Percentiles rank a stretch among this genome's conserved stretches.
Conservation (phyloP, 2,113 vertebrate species). For the Pelvicachromis taeniatus region DNA sequence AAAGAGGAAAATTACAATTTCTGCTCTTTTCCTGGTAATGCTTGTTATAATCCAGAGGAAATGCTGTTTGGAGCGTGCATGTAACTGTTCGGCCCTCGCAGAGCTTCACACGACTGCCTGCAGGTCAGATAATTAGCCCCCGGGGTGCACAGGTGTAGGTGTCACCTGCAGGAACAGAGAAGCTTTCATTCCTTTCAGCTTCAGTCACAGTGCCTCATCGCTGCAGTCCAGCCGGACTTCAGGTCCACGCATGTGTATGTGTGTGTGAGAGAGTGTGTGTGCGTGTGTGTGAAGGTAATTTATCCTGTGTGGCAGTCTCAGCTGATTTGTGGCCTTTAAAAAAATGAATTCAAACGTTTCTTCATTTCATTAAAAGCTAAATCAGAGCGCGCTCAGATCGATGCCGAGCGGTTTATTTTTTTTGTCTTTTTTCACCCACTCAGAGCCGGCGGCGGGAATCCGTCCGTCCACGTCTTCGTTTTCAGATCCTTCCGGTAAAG, state of each 20-base stretch:
- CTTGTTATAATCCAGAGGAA: not conserved
- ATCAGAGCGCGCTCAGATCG: constrained; percentile 22
- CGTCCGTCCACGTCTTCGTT: not conserved
- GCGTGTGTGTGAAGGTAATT: not conserved
- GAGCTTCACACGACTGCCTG: not conserved
- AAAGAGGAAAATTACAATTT: not conserved
- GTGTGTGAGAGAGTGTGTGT: not conserved
- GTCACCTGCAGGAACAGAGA: not conserved
- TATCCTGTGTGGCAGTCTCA: constrained; percentile 16
- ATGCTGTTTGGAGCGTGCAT: not conserved
- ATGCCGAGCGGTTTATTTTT: not conserved
- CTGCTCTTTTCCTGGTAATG: not conserved
- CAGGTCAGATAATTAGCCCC: not conserved
- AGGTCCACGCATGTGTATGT: not conserved
- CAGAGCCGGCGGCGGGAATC: not conserved
- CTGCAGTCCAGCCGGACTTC: not conserved
- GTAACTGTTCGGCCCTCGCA: not conserved
- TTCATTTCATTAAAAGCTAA: constrained; percentile 63
- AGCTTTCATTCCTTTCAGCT: not conserved
- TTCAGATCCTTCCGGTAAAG: not conserved
- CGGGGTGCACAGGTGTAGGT: not conserved
- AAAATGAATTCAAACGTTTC: constrained; percentile 52
- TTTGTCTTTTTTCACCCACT: not conserved
- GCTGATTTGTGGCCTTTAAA: constrained; percentile 49
- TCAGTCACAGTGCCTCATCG: not conserved